These are phyloP conservation scores for Amblyopsis hoosieri DNA, from an alignment of 2,797 vertebrate genomes.

Conservation along the genomic window DNA sequence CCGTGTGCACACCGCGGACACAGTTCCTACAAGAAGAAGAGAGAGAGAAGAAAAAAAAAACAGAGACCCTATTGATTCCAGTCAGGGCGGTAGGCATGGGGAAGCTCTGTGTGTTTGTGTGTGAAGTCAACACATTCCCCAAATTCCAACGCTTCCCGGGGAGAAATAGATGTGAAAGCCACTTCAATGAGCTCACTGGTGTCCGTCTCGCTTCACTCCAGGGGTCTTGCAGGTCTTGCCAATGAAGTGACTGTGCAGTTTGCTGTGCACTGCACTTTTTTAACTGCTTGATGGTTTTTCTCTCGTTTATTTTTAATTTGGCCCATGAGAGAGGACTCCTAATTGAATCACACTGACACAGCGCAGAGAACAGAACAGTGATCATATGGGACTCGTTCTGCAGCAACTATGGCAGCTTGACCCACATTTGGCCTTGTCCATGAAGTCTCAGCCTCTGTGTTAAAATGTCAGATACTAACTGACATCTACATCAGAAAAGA, in stretches of 20 bases:
- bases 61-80: constrained; percentile 80
- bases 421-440: no score
- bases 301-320: no score
- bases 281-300: no score
- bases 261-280: constrained; percentile 39
- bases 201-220: constrained; percentile 31
- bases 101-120: constrained; percentile 64
- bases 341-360: no score
- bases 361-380: no score
- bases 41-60: constrained; percentile 44
- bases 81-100: constrained; percentile 67
- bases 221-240: constrained; percentile 38
- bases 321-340: no score
- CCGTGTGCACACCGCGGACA: constrained; percentile 61
- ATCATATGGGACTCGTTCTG: no score
- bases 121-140: constrained; percentile 87
- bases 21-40: constrained; percentile 30
- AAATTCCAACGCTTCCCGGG: constrained; percentile 86
- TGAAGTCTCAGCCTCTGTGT: no score
- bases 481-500: no score
- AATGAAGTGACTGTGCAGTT: constrained; percentile 50
- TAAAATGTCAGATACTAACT: no score
- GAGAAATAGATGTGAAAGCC: constrained; percentile 77
- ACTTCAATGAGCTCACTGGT: constrained; percentile 43
- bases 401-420: no score